Base-by-base conservation (phyloP, 2,113 vertebrate species). In the Cynoglossus semilaevis region DNA sequence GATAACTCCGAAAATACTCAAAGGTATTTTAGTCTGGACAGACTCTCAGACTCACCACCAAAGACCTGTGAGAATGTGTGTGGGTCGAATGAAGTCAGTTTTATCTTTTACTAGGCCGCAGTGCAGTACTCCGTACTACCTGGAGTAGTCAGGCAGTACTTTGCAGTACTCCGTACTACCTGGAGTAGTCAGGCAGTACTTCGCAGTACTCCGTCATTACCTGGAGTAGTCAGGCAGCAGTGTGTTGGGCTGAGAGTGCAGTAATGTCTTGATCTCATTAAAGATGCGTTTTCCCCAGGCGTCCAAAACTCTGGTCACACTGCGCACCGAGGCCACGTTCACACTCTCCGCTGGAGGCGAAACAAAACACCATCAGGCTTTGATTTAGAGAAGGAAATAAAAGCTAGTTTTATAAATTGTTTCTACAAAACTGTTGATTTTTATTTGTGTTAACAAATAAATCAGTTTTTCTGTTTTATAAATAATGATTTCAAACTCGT, bases 241-340 rank as follows among this genome's bases (percentile, higher is more conserved):
- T 0, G 87, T 42, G 54, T 63, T 91, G 62, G 91, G 91, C 79
- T 92, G 70, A 7, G 90, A 91, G 80, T 91, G 89, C 57, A 92
- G 76, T 35, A 91, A 43, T 38, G 79, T 88, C 80, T 89, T 91
- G 77, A 92, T 87, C 69, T 92, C 89, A 29, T 76, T 87, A 76
- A 92, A 92, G 71, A 91, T 91, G 10, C 84, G 85, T 77, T 91
- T 92, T 11, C 91, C 90, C 91, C 91, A 92, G 29, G 72, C 71
- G 8, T 92, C 90, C 61, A 92, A 77, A 59, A 90, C 86, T 68
- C 90, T 77, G 67, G 91, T 92, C 68, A 92, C 83, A 15, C 91
- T 92, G 71, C 87, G 86, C 56, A 91, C 87, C 2, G 88, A 70
- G 50, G 85, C 83, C 80, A 92, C 88, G 34, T 91, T 88, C 58